phyloP scores from a whole-genome alignment of 2,888 invertebrate species.

The Odontothrips loti region DNA sequence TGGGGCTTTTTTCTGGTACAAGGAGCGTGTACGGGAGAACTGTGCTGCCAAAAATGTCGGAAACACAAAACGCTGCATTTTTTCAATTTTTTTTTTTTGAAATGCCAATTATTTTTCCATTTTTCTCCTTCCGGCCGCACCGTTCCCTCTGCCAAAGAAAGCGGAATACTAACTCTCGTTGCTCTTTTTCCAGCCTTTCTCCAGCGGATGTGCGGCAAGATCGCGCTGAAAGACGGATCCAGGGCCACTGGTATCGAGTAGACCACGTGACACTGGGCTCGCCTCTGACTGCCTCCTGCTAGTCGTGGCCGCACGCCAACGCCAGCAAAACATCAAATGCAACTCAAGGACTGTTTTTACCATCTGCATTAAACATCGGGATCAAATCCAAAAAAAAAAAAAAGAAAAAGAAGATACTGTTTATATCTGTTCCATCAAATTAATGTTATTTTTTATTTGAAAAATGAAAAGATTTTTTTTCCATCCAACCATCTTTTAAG shows the following conservation, averaged over 20 bases:
- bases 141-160: too few relatives aligned
- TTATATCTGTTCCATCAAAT: slow-evolving; percentile 10
- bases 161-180: too few relatives aligned
- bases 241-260: slow-evolving; percentile 12
- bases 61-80: too few relatives aligned
- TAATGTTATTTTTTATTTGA: slow-evolving; percentile 10
- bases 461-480: slow-evolving; percentile 10
- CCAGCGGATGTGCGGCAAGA: slow-evolving; percentile 20
- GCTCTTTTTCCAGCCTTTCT: not conserved
- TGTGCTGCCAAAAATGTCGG: too few relatives aligned
- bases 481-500: slow-evolving; percentile 2
- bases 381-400: slow-evolving; percentile 12
- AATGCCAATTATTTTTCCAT: too few relatives aligned
- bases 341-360: slow-evolving; percentile 21
- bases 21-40: too few relatives aligned
- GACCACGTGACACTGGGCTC: not conserved
- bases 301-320: slow-evolving; percentile 4
- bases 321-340: not conserved
- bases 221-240: slow-evolving; percentile 1
- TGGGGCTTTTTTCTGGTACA: too few relatives aligned
- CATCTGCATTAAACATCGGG: slow-evolving; percentile 19
- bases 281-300: not conserved
- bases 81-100: too few relatives aligned
- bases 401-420: not conserved
- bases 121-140: too few relatives aligned